Percentiles rank a stretch among this genome's conserved stretches.
Conservation (phyloP, 2,113 vertebrate genomes). For the Brachyhypopomus gauderio region DNA sequence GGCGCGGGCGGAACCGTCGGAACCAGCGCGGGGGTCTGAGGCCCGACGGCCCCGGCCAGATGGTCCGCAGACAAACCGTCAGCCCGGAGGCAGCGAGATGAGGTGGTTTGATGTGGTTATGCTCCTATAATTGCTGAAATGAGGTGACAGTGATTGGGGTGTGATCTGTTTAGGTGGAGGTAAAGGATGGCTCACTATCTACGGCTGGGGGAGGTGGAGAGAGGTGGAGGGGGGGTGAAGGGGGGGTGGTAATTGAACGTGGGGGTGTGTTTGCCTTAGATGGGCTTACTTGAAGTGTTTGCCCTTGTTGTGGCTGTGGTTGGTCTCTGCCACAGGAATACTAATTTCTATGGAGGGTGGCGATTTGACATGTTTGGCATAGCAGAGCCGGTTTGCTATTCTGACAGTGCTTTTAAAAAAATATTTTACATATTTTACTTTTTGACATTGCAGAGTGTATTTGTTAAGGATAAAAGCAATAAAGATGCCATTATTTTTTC, state of each 20-base stretch:
- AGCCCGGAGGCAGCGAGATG: conserved; percentile 66
- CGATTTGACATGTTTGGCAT: conserved; percentile 28
- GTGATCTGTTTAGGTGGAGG: conserved; percentile 70
- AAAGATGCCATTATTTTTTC: not conserved
- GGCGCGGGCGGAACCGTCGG: conserved; percentile 33
- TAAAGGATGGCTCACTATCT: conserved; percentile 60
- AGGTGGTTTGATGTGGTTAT: conserved; percentile 70
- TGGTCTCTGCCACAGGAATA: conserved; percentile 41
- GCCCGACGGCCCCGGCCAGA: conserved; percentile 61
- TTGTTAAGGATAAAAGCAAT: not conserved
- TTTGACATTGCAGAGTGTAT: too few species aligned
- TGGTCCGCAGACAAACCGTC: conserved; percentile 63
- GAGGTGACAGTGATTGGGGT: conserved; percentile 67
- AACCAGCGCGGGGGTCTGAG: conserved; percentile 36
- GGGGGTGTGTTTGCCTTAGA: conserved; percentile 46
- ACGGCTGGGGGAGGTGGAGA: not conserved
- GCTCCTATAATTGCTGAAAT: conserved; percentile 64
- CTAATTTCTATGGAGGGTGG: conserved; percentile 34
- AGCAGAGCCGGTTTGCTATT: conserved; percentile 23
- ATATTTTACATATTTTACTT: too few species aligned
- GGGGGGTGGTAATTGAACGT: conserved; percentile 39
- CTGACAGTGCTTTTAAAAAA: conserved; percentile 27
- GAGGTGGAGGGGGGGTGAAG: not conserved
- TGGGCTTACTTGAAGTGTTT: conserved; percentile 33
- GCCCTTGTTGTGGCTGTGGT: conserved; percentile 28